Evolutionary conservation across 1,140 invertebrate genomes (phyloP).

Genomic region (Drosophila kurseongensis): DNA sequence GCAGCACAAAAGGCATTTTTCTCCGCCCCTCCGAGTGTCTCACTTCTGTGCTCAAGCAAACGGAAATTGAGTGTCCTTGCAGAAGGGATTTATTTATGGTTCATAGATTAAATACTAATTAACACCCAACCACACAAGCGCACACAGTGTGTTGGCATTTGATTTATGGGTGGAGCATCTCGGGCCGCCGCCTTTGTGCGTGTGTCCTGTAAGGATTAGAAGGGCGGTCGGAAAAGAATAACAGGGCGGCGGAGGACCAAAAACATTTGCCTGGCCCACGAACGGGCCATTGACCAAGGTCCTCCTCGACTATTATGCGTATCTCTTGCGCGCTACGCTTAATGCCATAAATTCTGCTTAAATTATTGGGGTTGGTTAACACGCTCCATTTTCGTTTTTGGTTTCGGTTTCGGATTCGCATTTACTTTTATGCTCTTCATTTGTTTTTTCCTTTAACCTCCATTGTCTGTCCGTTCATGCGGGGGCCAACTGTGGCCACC

Average conservation of each 20-base stretch:
- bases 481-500: slow-evolving; percentile 32
- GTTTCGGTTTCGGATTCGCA: slow-evolving; percentile 53
- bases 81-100: slow-evolving; percentile 80
- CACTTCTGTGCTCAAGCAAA: slow-evolving; percentile 47
- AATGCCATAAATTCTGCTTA: slow-evolving; percentile 83
- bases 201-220: slow-evolving; percentile 74
- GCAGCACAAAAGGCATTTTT: slow-evolving; percentile 50
- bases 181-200: slow-evolving; percentile 17
- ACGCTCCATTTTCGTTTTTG: slow-evolving; percentile 50
- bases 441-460: slow-evolving; percentile 57
- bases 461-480: slow-evolving; percentile 48
- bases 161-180: slow-evolving; percentile 70
- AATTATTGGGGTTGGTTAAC: slow-evolving; percentile 82
- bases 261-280: slow-evolving; percentile 60
- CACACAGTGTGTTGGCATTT: slow-evolving; percentile 60
- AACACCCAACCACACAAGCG: slow-evolving; percentile 63
- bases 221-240: slow-evolving; percentile 46
- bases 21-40: background rate
- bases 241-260: slow-evolving; percentile 27
- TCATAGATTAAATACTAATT: slow-evolving; percentile 84
- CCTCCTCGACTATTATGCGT: slow-evolving; percentile 62
- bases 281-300: slow-evolving; percentile 67
- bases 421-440: slow-evolving; percentile 70
- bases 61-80: slow-evolving; percentile 76
- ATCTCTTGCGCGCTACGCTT: slow-evolving; percentile 60